Percentiles rank a stretch among this genome's conserved stretches.
phyloP scores from a whole-genome alignment of 2,113 vertebrate species.

The Condylura cristata region DNA sequence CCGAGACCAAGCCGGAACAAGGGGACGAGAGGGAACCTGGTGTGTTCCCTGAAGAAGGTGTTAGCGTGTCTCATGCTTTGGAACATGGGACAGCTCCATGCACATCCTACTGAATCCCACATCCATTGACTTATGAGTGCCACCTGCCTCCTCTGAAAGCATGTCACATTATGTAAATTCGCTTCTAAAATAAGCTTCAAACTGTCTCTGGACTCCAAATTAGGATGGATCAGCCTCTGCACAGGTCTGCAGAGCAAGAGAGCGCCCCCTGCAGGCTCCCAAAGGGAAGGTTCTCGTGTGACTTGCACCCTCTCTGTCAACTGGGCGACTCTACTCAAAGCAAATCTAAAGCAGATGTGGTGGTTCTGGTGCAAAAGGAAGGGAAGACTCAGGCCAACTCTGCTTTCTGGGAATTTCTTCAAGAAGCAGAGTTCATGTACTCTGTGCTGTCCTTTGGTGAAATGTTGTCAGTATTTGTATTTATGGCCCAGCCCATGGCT shows the following conservation, averaged over 20 bases:
- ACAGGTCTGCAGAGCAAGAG: conserved; percentile 37
- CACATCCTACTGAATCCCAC: conserved; percentile 68
- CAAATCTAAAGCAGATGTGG: not conserved
- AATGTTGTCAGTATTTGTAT: conserved; percentile 63
- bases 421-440: conserved; percentile 67
- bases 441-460: conserved; percentile 66
- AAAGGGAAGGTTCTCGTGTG: conserved; percentile 45
- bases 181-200: conserved; percentile 81
- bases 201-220: conserved; percentile 70
- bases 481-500: conserved; percentile 66
- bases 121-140: conserved; percentile 66
- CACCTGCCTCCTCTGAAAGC: conserved; percentile 80
- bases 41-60: conserved; percentile 64
- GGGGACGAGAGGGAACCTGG: not conserved
- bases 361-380: conserved; percentile 17
- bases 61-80: conserved; percentile 57
- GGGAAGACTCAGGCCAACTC: not conserved
- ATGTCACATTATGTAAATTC: conserved; percentile 82
- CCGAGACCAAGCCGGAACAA: conserved; percentile 67
- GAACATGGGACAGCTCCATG: conserved; percentile 63
- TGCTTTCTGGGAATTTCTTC: conserved; percentile 72
- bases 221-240: conserved; percentile 59
- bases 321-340: not conserved
- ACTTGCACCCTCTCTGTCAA: not conserved
- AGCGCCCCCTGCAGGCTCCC: conserved; percentile 53